Base-by-base conservation (phyloP, 2,888 invertebrate species). In the Lasioglossum villosulum region DNA sequence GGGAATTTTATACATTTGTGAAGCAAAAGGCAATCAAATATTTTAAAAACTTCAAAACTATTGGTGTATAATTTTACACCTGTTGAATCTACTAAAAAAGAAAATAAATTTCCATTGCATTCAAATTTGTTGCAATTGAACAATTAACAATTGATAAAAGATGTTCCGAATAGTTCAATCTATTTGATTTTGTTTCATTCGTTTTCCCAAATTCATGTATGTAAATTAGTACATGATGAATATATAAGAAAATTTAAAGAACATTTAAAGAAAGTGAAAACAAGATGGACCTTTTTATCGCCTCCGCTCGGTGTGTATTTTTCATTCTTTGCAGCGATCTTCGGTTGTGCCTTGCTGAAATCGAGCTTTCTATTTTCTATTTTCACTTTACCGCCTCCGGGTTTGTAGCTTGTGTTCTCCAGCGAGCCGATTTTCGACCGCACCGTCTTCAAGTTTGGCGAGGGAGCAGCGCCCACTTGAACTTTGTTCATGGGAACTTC, bases 401-500 rank as follows among this genome's bases (percentile, higher is more conserved):
- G 98, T 95, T 97, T 98, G 95, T 99, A 97, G 86, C 97, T 97
- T 45, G 98, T 96, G 95, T 99, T 99, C n/a, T 98, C 97, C 94
- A 99, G 95, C 4, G 98, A 99, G 30, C 98, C 98, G 92, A 99
- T 98, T 96, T 98, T 99, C 39, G 98, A 98, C 95, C 97, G 97
- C n/a, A 98, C 98, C 88, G 97, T 97, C 96, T 98, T 99, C 92
- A 98, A 96, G 95, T 99, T 99, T 42, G 98, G 99, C 80, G 98
- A 98, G 82, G 98, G 98, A 80, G 98, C 98, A 91, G 98, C 97
- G 78, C 99, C 99, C 74, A 98, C 98, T 96, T 98, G 98, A 86
- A 98, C 96, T 96, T 98, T 98, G 95, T 98, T 99, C 98, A 98
- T 98, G 89, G 98, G 98, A 93, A 98, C 96, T 96, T 97, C 97